A percentile compares a stretch with the other conserved stretches of the same genome.
These are phyloP conservation scores for Entosphenus tridentatus DNA, from an alignment of 2,113 vertebrate species.

Conservation along the genomic window DNA sequence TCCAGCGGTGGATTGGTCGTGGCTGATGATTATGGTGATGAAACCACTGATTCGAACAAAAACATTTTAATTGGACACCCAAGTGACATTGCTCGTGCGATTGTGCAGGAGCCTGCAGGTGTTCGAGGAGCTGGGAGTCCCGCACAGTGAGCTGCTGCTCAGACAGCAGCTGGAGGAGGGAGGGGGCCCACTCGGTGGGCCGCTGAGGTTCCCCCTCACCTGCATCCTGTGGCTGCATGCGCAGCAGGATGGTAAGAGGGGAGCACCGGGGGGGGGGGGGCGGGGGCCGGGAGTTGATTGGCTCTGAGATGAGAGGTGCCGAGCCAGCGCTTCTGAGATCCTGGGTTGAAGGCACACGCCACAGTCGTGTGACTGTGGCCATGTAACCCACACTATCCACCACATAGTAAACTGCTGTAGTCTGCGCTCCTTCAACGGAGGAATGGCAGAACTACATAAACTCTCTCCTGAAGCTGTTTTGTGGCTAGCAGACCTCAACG, in stretches of 20 bases:
- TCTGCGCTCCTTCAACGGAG: no score
- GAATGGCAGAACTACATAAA: no score
- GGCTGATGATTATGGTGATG: no score
- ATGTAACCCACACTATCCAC: no score
- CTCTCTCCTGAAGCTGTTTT: no score
- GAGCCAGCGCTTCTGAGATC: no score
- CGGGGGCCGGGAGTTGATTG: no score
- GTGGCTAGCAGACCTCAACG: no score
- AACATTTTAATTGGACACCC: background rate
- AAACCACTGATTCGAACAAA: background rate
- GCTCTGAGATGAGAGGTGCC: no score
- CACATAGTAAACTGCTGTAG: no score
- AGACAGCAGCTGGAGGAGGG: slow-evolving; percentile 54
- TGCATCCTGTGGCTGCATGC: slow-evolving; percentile 80
- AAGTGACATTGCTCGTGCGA: slow-evolving; percentile 8
- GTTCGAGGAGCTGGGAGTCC: slow-evolving; percentile 46
- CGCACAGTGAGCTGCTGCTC: slow-evolving; percentile 52
- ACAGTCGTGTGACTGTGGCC: background rate
- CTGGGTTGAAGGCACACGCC: background rate
- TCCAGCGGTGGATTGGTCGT: background rate
- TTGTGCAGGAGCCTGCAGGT: slow-evolving; percentile 65
- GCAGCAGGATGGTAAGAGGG: slow-evolving; percentile 38
- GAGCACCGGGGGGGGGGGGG: no score
- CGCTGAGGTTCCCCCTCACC: slow-evolving; percentile 44
- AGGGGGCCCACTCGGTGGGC: slow-evolving; percentile 50